Base-by-base conservation (phyloP, 2,888 invertebrate genomes). In the Trachelus tabidus region DNA sequence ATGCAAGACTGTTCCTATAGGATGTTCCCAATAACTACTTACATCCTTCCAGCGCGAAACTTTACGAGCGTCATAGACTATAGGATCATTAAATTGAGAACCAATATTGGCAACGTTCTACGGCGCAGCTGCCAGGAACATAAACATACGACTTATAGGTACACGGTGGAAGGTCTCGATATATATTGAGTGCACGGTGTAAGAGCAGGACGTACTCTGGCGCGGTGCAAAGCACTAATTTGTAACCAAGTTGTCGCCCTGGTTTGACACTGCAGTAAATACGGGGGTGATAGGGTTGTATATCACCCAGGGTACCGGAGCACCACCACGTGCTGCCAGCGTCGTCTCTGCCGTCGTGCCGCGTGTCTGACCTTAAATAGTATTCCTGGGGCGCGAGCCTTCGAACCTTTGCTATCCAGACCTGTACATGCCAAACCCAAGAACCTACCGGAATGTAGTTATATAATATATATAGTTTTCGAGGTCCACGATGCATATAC, bases 201-300 rank as follows among this genome's bases (percentile, higher is more conserved):
- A 87, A 83, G 80, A 82, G 80, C 79, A 69, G 77, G 79, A 80
- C 71, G 71, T 31, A 71, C 71, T 31, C 71, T 71, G 71, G 80
- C 83, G 83, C 86, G 85, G 84, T 86, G 88, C 85, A 87, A 86
- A 88, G 88, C 88, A 89, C 89, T 91, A 90, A 91, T 91, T 91
- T 91, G 90, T 90, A 90, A 90, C 90, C 89, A 88, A 90, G 90
- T 91, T 91, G 91, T 91, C 91, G 89, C 88, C 88, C 88, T 88
- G 89, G 89, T 91, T 90, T 90, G 90, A 90, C 91, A 90, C 88
- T 88, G 90, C 88, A 89, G 90, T 90, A 90, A 90, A 91, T 91
- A 90, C 89, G 88, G 87, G 89, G 89, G 86, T 88, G 89, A 89
- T 90, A 89, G 89, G 86, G 87, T 87, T 90, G 89, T 89, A 89